Evolutionary conservation across 23 tunicate species (phyloP).

Genomic region (Styela clava): DNA sequence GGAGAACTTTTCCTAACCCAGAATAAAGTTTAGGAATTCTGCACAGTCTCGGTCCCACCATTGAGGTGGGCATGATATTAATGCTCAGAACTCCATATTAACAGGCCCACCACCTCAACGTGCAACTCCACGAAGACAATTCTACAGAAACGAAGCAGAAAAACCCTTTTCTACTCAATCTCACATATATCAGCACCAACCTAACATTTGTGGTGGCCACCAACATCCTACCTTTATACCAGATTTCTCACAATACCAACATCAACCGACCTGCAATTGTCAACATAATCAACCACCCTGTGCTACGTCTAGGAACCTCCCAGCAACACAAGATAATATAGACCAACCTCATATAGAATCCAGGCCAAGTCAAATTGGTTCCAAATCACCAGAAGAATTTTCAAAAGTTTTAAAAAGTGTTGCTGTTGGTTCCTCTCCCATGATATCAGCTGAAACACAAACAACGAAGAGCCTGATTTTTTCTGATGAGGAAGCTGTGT

Average conservation of each 20-base stretch:
- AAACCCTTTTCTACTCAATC: neutral
- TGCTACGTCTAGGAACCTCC: neutral
- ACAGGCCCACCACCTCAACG: neutral
- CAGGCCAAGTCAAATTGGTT: neutral
- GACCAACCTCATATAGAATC: too few species aligned
- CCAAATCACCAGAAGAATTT: neutral
- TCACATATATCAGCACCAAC: neutral
- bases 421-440: slow-evolving; percentile 10
- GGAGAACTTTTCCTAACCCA: too few species aligned
- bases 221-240: neutral
- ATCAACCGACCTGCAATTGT: neutral
- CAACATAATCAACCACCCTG: neutral
- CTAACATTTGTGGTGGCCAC: neutral
- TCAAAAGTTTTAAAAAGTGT: neutral
- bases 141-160: slow-evolving; percentile 10
- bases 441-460: slow-evolving; percentile 15
- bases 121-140: neutral
- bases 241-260: neutral
- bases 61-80: too few species aligned
- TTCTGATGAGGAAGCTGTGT: slow-evolving; percentile 2
- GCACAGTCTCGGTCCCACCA: too few species aligned
- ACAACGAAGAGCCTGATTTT: slow-evolving; percentile 18
- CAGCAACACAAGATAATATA: neutral
- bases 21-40: too few species aligned
- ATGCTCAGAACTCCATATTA: too few species aligned